Evolutionary conservation across 2,888 invertebrate genomes (phyloP).

Genomic region (Plagiodera versicolora): DNA sequence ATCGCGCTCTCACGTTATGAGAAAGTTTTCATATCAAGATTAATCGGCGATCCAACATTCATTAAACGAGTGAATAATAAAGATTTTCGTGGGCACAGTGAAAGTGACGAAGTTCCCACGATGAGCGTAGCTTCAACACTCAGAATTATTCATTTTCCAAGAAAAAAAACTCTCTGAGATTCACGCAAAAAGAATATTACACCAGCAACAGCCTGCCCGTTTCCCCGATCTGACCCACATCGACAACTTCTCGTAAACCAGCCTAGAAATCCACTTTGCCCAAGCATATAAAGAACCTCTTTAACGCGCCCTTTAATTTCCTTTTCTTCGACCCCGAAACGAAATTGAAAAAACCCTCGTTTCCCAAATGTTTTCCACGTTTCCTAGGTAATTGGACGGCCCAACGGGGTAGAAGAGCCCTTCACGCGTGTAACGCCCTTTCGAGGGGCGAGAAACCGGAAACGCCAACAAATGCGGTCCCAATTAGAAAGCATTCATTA

Average conservation of each 20-base stretch:
- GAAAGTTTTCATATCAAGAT: not conserved
- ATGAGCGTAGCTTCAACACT: not conserved
- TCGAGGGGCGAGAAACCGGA: conserved; percentile 3
- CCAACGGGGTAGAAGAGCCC: conserved; percentile 12
- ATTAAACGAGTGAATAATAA: not conserved
- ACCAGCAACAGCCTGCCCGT: too few species aligned
- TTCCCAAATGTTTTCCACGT: not conserved
- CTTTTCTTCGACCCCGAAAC: too few species aligned
- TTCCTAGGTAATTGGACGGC: conserved; percentile 17
- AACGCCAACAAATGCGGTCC: conserved; percentile 10
- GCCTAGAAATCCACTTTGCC: too few species aligned
- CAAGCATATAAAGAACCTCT: too few species aligned
- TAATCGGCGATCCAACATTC: not conserved
- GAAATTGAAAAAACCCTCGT: not conserved
- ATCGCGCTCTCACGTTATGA: not conserved
- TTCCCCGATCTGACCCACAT: too few species aligned
- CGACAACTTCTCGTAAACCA: too few species aligned
- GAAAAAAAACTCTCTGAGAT: too few species aligned
- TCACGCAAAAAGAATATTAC: too few species aligned
- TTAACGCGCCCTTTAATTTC: too few species aligned
- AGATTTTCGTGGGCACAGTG: not conserved
- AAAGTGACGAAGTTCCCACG: not conserved
- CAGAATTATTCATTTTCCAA: too few species aligned
- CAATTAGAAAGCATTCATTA: conserved; percentile 8
- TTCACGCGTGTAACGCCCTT: not conserved